Conservation (phyloP, 2,888 invertebrate species). For the Microctonus brassicae region DNA sequence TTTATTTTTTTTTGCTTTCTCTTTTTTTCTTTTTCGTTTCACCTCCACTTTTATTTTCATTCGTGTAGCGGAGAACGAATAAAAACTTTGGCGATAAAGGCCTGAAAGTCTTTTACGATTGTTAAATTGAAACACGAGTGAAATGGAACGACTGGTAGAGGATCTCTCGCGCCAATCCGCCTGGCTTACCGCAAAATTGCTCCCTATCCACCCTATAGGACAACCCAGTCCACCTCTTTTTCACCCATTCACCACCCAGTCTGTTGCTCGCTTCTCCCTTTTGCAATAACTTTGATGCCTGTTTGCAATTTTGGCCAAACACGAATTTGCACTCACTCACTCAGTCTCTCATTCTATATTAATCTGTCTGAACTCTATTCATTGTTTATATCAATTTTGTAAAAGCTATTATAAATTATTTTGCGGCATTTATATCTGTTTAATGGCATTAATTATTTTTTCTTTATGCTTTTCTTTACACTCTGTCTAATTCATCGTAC, state of each 20-base stretch:
- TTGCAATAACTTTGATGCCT: constrained; percentile 10
- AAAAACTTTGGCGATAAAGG: constrained; percentile 54
- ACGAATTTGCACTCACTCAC: not conserved
- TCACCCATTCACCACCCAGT: no score
- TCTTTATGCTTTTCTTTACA: no score
- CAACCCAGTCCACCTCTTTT: not conserved
- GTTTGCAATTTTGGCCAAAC: not conserved
- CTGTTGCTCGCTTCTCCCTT: no score
- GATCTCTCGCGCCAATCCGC: constrained; percentile 4
- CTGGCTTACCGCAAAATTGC: constrained; percentile 29
- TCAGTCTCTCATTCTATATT: not conserved
- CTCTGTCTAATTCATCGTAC: no score
- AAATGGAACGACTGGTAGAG: constrained; percentile 47
- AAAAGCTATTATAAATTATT: not conserved
- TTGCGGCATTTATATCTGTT: not conserved
- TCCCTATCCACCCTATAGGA: constrained; percentile 1
- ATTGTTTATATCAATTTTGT: not conserved
- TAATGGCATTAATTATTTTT: no score
- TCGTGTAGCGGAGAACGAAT: constrained; percentile 26
- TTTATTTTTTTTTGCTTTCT: no score
- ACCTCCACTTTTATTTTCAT: constrained; percentile 32
- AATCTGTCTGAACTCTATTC: no score
- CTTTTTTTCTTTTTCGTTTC: constrained; percentile 25
- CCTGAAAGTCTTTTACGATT: constrained; percentile 52
- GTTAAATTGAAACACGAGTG: constrained; percentile 56